Evolutionary conservation across 2,797 vertebrate genomes (phyloP), one percentile per base, ranked within the genome.

Genomic region (Rhabdomys pumilio): DNA sequence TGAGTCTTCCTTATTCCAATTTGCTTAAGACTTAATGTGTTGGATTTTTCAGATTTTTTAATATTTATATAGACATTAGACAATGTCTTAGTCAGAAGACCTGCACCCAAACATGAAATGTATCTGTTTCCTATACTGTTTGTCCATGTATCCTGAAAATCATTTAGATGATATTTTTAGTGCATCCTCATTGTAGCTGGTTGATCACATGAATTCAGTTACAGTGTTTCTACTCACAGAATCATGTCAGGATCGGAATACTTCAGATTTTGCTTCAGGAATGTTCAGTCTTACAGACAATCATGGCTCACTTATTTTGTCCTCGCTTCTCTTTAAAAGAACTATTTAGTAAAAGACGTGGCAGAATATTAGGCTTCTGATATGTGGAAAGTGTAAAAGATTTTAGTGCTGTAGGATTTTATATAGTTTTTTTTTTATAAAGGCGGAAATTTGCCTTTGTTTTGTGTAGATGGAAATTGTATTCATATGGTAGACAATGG

Each of bases 401-500:
- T 55, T 76, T 76, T 57, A 50, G 38, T 85, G 67, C 50, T 61
- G 44, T 20, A 88, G 88, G 90, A 44, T 88, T 29, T 82, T 63
- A 73, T 41, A 72, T 2, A 72, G 26, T 17, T 53, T 17, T 53
- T 94, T 96, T 34, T 89, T 72, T n/a, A 69, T 67, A 94, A 75
- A 61, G 26, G 41, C 77, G 53, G n/a, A 65, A 87, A 90, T 84
- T 72, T 90, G 6, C 19, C 95, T 97, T 97, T 69, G 41, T 98
- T 97, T 97, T 24, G 0, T 92, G 31, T 97, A 99, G 99, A 99
- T 22, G 99, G 99, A 90, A 99, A 99, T 95, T 99, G 99, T 97
- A 99, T 99, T 98, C 99, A 99, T 98, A 99, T 99, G 99, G 99
- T 99, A 97, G 99, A 99, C 98, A 99, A 98, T 0, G 99, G 99